phyloP scores from a whole-genome alignment of 1,140 invertebrate species.

The Philotrypesis tridentata region DNA sequence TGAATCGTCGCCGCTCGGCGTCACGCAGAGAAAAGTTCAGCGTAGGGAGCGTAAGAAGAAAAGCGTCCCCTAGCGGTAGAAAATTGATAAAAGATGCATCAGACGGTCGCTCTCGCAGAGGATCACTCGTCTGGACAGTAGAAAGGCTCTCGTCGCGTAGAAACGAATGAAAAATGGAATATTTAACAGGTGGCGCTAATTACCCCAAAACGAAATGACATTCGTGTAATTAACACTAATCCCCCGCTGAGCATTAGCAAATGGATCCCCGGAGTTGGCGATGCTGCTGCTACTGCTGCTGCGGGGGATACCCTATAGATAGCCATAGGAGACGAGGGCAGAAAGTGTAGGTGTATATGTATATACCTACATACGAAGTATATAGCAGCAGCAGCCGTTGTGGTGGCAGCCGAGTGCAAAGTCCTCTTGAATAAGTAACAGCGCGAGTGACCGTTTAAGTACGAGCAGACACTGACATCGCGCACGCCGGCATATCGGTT shows the following conservation, averaged over 20 bases:
- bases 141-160: neutral
- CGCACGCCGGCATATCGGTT: constrained; percentile 24
- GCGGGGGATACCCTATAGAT: neutral
- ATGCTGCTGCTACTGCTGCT: too few relatives aligned
- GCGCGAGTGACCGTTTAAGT: constrained; percentile 48
- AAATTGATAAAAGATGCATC: neutral
- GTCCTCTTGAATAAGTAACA: constrained; percentile 49
- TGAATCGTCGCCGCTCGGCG: too few relatives aligned
- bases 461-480: constrained; percentile 37
- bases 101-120: too few relatives aligned
- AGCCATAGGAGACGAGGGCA: neutral
- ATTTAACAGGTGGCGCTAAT: constrained; percentile 42
- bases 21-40: too few relatives aligned
- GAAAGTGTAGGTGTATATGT: neutral
- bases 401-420: constrained; percentile 18
- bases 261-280: constrained; percentile 43
- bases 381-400: neutral
- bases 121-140: neutral
- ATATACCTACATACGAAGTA: neutral
- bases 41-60: neutral
- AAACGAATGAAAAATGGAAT: constrained; percentile 39
- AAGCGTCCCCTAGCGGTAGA: neutral
- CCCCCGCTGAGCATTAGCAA: constrained; percentile 45
- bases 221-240: constrained; percentile 44
- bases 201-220: constrained; percentile 33